These are phyloP conservation scores for Tragelaphus imberbis DNA, from an alignment of 2,113 vertebrate species.

Conservation along the genomic window DNA sequence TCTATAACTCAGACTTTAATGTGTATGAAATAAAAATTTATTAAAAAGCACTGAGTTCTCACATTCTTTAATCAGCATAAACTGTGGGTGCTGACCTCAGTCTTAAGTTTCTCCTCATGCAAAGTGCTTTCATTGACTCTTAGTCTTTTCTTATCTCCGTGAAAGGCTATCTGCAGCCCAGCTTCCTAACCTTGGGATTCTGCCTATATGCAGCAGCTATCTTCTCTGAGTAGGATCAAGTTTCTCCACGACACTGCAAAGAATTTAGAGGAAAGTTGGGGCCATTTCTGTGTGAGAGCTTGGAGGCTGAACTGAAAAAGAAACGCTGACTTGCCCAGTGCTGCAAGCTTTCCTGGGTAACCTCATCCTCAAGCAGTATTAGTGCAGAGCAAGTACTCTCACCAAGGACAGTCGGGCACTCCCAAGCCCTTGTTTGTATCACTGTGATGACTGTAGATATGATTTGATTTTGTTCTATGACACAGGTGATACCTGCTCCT, in stretches of 20 bases:
- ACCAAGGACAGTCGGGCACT: background rate
- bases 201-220: background rate
- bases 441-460: background rate
- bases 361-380: background rate
- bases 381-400: background rate
- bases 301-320: constrained; percentile 18
- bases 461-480: background rate
- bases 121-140: background rate
- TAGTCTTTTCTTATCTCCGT: background rate
- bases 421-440: background rate
- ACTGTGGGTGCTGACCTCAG: background rate
- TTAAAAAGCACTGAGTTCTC: background rate
- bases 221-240: background rate
- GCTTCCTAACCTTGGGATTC: background rate
- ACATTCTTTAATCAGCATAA: background rate
- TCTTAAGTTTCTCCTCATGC: background rate
- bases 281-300: background rate
- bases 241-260: background rate
- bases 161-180: background rate
- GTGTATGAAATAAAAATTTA: background rate
- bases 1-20: background rate
- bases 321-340: background rate
- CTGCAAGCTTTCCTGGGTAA: background rate
- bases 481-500: background rate
- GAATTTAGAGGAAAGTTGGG: background rate